These are phyloP conservation scores for Lysandra bellargus DNA, from an alignment of 2,888 invertebrate species.

Conservation along the genomic window DNA sequence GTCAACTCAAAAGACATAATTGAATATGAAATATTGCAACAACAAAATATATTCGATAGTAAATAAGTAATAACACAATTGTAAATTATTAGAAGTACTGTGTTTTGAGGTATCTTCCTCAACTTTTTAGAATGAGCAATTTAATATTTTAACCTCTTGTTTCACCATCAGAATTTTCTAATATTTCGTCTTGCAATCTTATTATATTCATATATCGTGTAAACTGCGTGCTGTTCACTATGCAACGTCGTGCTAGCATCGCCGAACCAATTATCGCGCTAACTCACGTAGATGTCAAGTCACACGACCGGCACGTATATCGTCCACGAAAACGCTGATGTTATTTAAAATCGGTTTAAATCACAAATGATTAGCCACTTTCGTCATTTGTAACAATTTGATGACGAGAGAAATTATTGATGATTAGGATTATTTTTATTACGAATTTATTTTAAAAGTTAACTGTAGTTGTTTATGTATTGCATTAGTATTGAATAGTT, in stretches of 20 bases:
- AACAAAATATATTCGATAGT: neutral
- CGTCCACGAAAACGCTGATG: slow-evolving; percentile 31
- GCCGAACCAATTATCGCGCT: slow-evolving; percentile 37
- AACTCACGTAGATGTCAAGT: slow-evolving; percentile 40
- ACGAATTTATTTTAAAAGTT: neutral
- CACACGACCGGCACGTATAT: slow-evolving; percentile 30
- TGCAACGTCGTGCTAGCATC: slow-evolving; percentile 37
- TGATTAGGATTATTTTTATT: neutral
- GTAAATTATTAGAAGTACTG: neutral
- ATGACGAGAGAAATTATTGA: neutral
- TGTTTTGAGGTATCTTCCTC: neutral
- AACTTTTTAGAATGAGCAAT: neutral
- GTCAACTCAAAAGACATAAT: neutral
- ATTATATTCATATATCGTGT: slow-evolving; percentile 28
- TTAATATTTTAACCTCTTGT: neutral
- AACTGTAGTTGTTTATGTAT: no score
- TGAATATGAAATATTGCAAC: neutral
- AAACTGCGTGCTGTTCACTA: slow-evolving; percentile 35
- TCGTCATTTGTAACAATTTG: neutral
- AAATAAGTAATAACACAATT: neutral
- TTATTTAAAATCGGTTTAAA: slow-evolving; percentile 15
- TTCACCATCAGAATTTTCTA: neutral
- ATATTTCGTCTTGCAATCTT: neutral
- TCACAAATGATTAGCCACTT: neutral
- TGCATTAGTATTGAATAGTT: neutral